A percentile compares a stretch with the other conserved stretches of the same genome.
Evolutionary conservation across 2,888 invertebrate genomes (phyloP).

Genomic region (Paralinhomoeus sp.): DNA sequence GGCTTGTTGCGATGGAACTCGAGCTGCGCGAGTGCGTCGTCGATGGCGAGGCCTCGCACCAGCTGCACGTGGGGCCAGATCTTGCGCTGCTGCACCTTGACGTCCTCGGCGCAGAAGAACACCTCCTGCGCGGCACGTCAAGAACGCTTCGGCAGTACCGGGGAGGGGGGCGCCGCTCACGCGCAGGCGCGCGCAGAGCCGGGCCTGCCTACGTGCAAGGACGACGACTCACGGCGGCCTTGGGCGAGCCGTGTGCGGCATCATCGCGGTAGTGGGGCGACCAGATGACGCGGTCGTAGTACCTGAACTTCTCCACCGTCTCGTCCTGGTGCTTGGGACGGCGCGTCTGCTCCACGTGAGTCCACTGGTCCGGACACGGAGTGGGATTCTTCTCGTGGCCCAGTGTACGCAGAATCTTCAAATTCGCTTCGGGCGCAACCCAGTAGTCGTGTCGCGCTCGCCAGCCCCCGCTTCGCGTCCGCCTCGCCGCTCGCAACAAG

Average conservation of each 20-base stretch:
- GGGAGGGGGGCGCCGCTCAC: not conserved
- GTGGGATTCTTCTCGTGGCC: too few species aligned
- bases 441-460: too few species aligned
- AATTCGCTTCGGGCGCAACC: too few species aligned
- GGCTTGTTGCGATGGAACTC: slow-evolving; percentile 45
- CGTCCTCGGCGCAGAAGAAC: slow-evolving; percentile 55
- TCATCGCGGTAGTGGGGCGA: slow-evolving; percentile 47
- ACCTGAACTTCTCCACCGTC: slow-evolving; percentile 7
- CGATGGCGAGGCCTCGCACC: slow-evolving; percentile 46
- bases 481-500: too few species aligned
- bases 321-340: too few species aligned
- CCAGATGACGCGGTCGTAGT: slow-evolving; percentile 47
- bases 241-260: slow-evolving; percentile 30
- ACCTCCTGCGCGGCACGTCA: slow-evolving; percentile 42
- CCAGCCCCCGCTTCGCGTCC: too few species aligned
- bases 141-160: not conserved
- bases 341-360: too few species aligned
- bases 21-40: slow-evolving; percentile 75
- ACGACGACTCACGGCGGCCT: not conserved
- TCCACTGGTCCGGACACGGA: too few species aligned
- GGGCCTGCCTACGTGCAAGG: too few species aligned
- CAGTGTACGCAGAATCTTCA: too few species aligned
- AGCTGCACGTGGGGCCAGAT: slow-evolving; percentile 63
- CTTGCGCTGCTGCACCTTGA: slow-evolving; percentile 72
- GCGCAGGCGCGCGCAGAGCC: too few species aligned